Percentiles rank a stretch among this genome's conserved stretches.
Conservation (phyloP, 2,888 invertebrate genomes). For the Troides oblongomaculatus region DNA sequence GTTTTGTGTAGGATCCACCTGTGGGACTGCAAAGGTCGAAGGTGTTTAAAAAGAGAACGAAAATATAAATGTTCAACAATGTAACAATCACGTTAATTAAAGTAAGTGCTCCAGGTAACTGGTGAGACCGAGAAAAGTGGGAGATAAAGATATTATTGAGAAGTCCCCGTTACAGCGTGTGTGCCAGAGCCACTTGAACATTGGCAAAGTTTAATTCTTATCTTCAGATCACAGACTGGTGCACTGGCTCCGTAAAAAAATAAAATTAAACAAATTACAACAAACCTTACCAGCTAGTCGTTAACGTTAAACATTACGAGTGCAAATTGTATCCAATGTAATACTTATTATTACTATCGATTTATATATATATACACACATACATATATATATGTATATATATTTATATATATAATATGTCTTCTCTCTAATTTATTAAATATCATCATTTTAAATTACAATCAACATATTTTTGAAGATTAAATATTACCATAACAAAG, state of each 20-base stretch:
- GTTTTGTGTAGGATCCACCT: too few species aligned
- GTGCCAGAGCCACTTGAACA: constrained; percentile 23
- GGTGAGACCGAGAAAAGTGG: too few species aligned
- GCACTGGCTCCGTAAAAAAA: constrained; percentile 49
- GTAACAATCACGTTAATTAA: too few species aligned
- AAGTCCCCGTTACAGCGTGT: too few species aligned
- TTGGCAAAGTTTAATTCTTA: constrained; percentile 27
- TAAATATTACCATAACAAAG: background rate
- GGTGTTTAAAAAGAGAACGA: too few species aligned
- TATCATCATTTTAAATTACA: background rate
- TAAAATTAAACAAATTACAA: constrained; percentile 58
- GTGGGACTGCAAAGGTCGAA: too few species aligned
- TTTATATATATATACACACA: background rate
- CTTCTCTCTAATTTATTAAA: background rate
- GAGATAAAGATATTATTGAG: too few species aligned
- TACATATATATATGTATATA: too few species aligned
- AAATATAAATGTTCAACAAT: too few species aligned
- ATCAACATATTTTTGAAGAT: background rate
- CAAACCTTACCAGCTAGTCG: constrained; percentile 42
- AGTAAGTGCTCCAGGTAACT: too few species aligned
- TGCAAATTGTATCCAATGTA: constrained; percentile 54
- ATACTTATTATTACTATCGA: constrained; percentile 35
- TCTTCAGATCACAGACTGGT: constrained; percentile 49
- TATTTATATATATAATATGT: background rate
- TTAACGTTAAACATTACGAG: constrained; percentile 48